Base-by-base conservation (phyloP, 2,888 invertebrate genomes). In the Cheilosia scutellata region DNA sequence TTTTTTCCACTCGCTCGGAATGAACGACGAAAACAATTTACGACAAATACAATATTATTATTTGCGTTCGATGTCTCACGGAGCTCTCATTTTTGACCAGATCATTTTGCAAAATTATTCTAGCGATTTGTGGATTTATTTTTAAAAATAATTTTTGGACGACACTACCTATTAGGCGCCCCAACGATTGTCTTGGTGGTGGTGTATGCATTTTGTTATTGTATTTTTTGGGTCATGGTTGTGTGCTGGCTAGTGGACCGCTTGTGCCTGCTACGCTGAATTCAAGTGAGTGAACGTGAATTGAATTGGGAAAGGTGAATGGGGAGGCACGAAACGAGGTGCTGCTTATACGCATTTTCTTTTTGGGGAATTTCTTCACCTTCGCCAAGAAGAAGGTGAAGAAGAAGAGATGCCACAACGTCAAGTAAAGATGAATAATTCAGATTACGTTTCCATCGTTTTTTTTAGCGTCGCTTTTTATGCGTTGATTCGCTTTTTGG, bases 291-390 rank as follows among this genome's bases (percentile, higher is more conserved):
- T 78, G 74, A 72, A 63, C 20, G 53, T 31, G 70, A 70, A 63
- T 58, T 29, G 49, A 51, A 53, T 42, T 11, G 16, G 42, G 55
- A 40, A 37, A 16, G n/a, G 42, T 66, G 44, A 42, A 16, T 29
- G 55, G 6, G 47, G 57, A 51, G 55, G 58, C 33, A 25, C 6
- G 44, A 37, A 57, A 33, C 71, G 65, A 66, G 44, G 49, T 33
- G 75, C 68, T 74, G 55, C 75, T 80, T 84, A 76, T 84, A 84
- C 80, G 80, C 84, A 84, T 84, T 84, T 84, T 80, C 71, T 80
- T 76, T 79, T 84, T 71, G 53, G 70, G 75, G 74, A 83, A 83
- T 83, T 83, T 74, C 68, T 82, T 76, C 49, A n/a, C 57, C 75
- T 47, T 58, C 40, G 31, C 37, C 55, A 68, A 47, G 42, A 51